phyloP scores from a whole-genome alignment of 2,888 invertebrate species.

The Hetaerina titia region DNA sequence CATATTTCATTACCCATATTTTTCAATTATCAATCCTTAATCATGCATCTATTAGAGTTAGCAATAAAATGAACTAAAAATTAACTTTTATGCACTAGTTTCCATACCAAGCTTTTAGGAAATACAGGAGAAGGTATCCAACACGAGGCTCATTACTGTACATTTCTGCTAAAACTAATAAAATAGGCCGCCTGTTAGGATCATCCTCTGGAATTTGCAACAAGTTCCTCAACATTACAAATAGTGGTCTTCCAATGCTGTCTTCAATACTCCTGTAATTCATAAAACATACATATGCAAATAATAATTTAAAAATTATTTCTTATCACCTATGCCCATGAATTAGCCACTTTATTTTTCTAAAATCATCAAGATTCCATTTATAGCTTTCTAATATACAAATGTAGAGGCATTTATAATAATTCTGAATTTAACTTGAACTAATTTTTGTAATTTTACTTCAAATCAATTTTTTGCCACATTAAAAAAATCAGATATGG shows the following conservation, averaged over 20 bases:
- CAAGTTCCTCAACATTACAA: constrained; percentile 92
- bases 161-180: constrained; percentile 90
- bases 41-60: no score
- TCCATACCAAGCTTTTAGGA: constrained; percentile 86
- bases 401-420: constrained; percentile 41
- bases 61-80: background rate
- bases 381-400: constrained; percentile 24
- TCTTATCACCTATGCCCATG: no score
- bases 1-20: no score
- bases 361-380: no score
- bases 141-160: constrained; percentile 84
- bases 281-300: constrained; percentile 42
- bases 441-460: no score
- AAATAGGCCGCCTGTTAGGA: constrained; percentile 87
- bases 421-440: constrained; percentile 42
- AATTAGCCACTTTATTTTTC: no score
- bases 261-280: constrained; percentile 81
- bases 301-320: background rate
- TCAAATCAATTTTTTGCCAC: no score
- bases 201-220: constrained; percentile 87
- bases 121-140: constrained; percentile 93
- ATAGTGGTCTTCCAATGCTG: constrained; percentile 90
- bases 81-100: constrained; percentile 6
- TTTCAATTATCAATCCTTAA: no score
- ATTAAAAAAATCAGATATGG: no score